Percentiles rank a stretch among this genome's conserved stretches.
phyloP scores from a whole-genome alignment of 2,113 vertebrate genomes.

The Erythrocebus patas region DNA sequence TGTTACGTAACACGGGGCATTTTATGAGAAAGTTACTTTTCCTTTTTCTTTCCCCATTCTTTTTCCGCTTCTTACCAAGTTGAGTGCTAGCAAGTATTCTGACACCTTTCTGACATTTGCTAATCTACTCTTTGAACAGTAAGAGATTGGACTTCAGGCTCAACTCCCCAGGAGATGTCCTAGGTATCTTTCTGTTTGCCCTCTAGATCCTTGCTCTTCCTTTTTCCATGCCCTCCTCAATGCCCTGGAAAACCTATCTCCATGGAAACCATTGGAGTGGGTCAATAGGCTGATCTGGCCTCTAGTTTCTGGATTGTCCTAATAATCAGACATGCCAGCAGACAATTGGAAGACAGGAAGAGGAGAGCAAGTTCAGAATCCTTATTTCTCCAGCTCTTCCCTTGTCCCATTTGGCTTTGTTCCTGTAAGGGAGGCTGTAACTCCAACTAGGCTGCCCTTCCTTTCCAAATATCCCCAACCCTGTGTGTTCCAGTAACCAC shows the following conservation, averaged over 20 bases:
- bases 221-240: not conserved
- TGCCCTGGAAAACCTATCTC: not conserved
- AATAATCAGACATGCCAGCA: not conserved
- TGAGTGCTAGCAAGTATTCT: not conserved
- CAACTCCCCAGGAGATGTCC: not conserved
- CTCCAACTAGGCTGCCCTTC: too few relatives aligned
- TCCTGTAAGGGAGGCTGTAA: not conserved
- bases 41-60: not conserved
- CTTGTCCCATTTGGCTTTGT: rapidly evolving
- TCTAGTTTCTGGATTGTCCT: not conserved
- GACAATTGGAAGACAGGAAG: not conserved
- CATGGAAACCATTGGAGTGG: not conserved
- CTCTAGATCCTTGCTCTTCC: not conserved
- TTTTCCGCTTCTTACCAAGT: not conserved
- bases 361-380: not conserved
- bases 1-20: not conserved
- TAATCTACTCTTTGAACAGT: not conserved
- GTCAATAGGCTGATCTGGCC: not conserved
- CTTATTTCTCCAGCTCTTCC: not conserved
- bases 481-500: not conserved
- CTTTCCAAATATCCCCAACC: too few relatives aligned
- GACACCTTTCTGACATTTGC: not conserved
- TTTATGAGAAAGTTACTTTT: not conserved
- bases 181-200: not conserved
- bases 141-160: not conserved